Base-by-base conservation (phyloP, 2,888 invertebrate species). In the Gastrophysa polygoni region DNA sequence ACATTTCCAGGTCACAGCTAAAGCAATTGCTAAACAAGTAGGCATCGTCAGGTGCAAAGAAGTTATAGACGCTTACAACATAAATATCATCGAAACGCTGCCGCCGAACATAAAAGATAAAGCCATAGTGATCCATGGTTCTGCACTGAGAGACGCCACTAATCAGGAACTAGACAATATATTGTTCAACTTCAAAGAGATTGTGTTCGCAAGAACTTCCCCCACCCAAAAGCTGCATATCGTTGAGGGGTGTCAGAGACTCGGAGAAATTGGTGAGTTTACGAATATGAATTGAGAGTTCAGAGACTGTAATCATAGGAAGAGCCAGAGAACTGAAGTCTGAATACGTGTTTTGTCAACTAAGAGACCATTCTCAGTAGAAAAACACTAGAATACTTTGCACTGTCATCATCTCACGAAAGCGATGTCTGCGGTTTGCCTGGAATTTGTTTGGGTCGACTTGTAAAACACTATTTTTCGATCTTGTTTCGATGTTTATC, bases 181-280 rank as follows among this genome's bases (percentile, higher is more conserved):
- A 29, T 80, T 90, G 43, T 78, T 78, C 16, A 80, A 82, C 69
- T 86, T 88, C 70, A 81, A 83, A 54, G 89, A 89, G 75, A 87
- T 88, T 44, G 88, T 89, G 2, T 89, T 89, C 72, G 88, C 88
- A 0, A 78, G 86, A 21, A 85, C 85, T 0, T 84, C 85, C 1
- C 85, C 85, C 0, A 83, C 84, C 2, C 85, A 86, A 66, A 85
- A 86, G 60, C 69, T 85, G 10, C 84, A 86, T 58, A 89, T 89
- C 69, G 89, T 89, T 8, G 94, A 95, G 81, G 93, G 92, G 54
- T 94, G 91, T 77, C 94, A 94, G 79, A 83, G 90, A 52, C 83
- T 87, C 51, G 91, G 91, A 16, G 88, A 87, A 63, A 89, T 93
- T 68, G 93, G 93, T 58, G 91, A 59, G 50, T 58, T 24, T 24